Percentiles rank a stretch among this genome's conserved stretches.
Conservation (phyloP, 1,140 invertebrate species). For the Trichoplusia ni region DNA sequence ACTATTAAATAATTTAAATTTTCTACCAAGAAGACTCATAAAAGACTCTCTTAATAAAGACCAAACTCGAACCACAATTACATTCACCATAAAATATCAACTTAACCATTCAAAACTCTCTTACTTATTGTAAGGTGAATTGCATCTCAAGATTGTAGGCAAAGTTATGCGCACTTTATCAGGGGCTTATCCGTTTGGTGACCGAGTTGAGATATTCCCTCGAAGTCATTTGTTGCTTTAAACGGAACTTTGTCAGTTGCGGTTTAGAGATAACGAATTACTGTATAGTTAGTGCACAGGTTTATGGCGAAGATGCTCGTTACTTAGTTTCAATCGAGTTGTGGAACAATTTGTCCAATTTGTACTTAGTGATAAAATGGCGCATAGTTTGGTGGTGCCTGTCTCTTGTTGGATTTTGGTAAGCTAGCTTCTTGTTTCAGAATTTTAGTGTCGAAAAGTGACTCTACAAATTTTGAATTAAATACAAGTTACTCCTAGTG, state of each 20-base stretch:
- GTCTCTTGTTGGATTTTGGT: no score
- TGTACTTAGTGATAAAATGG: no score
- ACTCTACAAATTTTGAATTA: no score
- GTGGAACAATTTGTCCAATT: no score
- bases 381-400: no score
- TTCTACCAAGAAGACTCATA: no score
- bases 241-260: conserved; percentile 12
- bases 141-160: conserved; percentile 5
- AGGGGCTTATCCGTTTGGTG: conserved; percentile 13
- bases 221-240: conserved; percentile 5
- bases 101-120: not conserved
- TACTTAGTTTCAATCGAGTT: no score
- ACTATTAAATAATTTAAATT: no score
- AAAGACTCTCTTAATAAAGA: no score
- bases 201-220: conserved; percentile 16
- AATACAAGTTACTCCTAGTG: no score
- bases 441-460: no score
- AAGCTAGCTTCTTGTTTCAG: no score
- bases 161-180: conserved; percentile 5
- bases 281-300: conserved; percentile 1
- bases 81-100: not conserved
- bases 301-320: not conserved
- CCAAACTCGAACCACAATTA: not conserved
- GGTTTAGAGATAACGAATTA: not conserved
- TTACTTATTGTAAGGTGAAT: not conserved